Base-by-base conservation (phyloP, 2,113 vertebrate genomes). In the Lycocorax pyrrhopterus region DNA sequence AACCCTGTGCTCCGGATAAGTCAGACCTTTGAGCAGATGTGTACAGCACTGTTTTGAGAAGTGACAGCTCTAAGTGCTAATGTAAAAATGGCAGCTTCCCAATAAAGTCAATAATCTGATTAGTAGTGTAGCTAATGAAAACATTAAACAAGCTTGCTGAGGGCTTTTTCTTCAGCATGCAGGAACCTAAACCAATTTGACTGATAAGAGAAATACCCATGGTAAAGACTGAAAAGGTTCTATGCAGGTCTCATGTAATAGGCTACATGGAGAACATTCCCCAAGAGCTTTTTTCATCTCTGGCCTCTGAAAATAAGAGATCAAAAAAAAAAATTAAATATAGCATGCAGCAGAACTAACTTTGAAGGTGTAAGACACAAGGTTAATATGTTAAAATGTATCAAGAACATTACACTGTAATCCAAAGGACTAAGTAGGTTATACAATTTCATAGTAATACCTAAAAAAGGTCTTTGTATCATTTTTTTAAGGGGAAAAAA, bases 161-260 rank as follows among this genome's bases (percentile, higher is more conserved):
- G 39, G 37, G 13, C 10, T 39, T 78, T 62, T 87, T 67, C 52
- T 72, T 63, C 21, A 76, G 63, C 51, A 15, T 39, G 13, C 30
- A 53, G 49, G 37, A 68, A 81, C 25, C 16, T 49, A 20, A 62
- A 81, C 1, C 12, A 46, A 2, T 18, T 9, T 35, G 69, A 66
- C 8, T 6, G 3, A 2, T 51, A 26, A 8, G 37, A 35, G 37
- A 82, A 67, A 37, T 32, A 56, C 3, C n/a, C 20, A 16, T 9
- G 21, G 5, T 62, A 41, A 46, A 59, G 47, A 21, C 60, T 46
- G 46, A 39, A 77, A 30, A 15, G 21, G 35, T 63, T 64, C 29
- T 15, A 2, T 3, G 14, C 8, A 8, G 1, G 7, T 27, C 14
- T 52, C 7, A 16, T 35, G 7, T 55, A 86, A 46, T 2, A 53